phyloP scores from a whole-genome alignment of 2,797 vertebrate species.

The Petrocephalus schoutedeni region DNA sequence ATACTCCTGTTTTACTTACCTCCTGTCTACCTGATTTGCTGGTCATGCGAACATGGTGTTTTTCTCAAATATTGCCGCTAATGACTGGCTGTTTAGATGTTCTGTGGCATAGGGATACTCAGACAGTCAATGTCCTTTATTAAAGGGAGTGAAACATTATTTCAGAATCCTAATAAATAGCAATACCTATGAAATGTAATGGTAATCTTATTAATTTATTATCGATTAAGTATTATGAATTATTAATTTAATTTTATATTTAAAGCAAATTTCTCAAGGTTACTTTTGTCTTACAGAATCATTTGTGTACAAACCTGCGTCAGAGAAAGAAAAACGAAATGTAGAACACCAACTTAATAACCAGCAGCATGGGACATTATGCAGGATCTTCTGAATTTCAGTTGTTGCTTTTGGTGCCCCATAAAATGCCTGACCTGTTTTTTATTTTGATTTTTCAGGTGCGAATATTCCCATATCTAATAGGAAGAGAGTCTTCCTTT shows the following conservation, averaged over 20 bases:
- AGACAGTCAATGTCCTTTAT: background rate
- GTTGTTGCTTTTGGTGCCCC: background rate
- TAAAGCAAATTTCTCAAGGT: background rate
- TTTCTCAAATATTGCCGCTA: background rate
- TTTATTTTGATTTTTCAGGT: slow-evolving; percentile 66
- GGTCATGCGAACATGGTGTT: background rate
- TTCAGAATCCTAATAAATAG: background rate
- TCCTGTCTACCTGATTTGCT: background rate
- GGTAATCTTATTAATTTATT: background rate
- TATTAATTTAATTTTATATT: background rate
- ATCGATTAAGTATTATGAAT: too few relatives aligned
- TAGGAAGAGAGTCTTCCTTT: slow-evolving; percentile 93
- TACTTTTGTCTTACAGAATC: background rate
- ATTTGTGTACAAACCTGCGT: background rate
- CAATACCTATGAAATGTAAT: background rate
- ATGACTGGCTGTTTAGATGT: background rate
- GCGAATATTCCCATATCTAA: slow-evolving; percentile 94
- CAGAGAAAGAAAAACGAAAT: background rate
- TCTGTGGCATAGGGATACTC: background rate
- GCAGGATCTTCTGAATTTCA: background rate
- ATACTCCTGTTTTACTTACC: background rate
- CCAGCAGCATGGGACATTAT: background rate
- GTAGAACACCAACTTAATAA: background rate
- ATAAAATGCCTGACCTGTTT: background rate
- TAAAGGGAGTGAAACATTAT: background rate